These are phyloP conservation scores for Erynnis tages DNA, from an alignment of 2,888 invertebrate species.

Conservation along the genomic window DNA sequence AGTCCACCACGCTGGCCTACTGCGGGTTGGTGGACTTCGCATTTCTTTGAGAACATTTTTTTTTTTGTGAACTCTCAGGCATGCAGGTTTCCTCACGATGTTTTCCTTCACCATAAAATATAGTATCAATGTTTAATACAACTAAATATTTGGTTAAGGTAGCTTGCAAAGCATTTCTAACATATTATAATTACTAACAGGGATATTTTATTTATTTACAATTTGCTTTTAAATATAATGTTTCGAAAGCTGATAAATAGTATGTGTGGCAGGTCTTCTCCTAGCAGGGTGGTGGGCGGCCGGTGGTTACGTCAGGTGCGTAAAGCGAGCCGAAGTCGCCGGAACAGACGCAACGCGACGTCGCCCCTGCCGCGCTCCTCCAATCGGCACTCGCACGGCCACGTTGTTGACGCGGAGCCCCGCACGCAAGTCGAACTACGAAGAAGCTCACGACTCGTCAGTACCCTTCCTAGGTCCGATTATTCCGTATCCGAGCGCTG, in stretches of 20 bases:
- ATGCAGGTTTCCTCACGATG: too few species aligned
- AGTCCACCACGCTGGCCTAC: too few species aligned
- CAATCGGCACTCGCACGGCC: conserved; percentile 57
- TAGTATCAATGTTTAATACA: too few species aligned
- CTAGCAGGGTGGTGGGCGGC: conserved; percentile 82
- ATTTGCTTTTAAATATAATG: conserved; percentile 5
- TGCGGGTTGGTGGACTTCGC: too few species aligned
- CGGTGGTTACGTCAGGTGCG: conserved; percentile 77
- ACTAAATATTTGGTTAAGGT: neutral
- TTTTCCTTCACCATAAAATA: too few species aligned
- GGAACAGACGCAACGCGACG: conserved; percentile 65
- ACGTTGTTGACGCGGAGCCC: conserved; percentile 64
- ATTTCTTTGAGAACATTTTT: too few species aligned
- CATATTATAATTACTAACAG: conserved; percentile 2
- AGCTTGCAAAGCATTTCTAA: conserved; percentile 5
- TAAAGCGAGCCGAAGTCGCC: conserved; percentile 69
- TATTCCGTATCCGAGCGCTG: conserved; percentile 82
- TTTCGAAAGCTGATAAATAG: conserved; percentile 15
- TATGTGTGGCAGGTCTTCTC: conserved; percentile 69
- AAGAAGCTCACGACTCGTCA: conserved; percentile 77
- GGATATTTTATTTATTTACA: neutral
- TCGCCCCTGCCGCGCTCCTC: conserved; percentile 65
- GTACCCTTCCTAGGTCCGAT: conserved; percentile 70
- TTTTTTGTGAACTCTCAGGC: too few species aligned
- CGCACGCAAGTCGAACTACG: conserved; percentile 60